Percentiles rank a stretch among this genome's conserved stretches.
These are phyloP conservation scores for Mongoloraphidia duomilia DNA, from an alignment of 2,888 invertebrate species.

Conservation along the genomic window DNA sequence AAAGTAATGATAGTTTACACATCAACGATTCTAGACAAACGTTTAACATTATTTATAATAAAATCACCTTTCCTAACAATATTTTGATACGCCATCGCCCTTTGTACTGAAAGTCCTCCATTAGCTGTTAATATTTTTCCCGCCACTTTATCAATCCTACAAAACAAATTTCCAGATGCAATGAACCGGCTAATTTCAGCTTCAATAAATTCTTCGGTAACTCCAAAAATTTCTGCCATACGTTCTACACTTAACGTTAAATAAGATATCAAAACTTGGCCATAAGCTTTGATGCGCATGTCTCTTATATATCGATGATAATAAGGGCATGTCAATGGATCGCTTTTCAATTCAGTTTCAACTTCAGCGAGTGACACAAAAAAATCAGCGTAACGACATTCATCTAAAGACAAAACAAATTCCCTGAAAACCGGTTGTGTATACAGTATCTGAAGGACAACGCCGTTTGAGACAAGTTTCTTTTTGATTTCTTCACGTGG, in stretches of 20 bases:
- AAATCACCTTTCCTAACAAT: constrained; percentile 58
- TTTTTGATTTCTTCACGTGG: constrained; percentile 26
- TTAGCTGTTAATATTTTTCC: constrained; percentile 48
- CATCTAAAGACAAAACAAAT: constrained; percentile 45
- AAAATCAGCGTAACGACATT: constrained; percentile 54
- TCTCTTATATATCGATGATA: constrained; percentile 53
- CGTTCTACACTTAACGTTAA: constrained; percentile 47
- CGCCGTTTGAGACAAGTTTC: constrained; percentile 34
- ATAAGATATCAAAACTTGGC: constrained; percentile 56
- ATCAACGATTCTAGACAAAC: constrained; percentile 56
- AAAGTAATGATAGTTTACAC: constrained; percentile 29
- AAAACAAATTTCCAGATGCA: constrained; percentile 49
- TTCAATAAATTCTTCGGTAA: constrained; percentile 50
- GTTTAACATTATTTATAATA: constrained; percentile 55
- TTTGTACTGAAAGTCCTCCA: constrained; percentile 19
- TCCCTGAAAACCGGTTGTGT: constrained; percentile 48
- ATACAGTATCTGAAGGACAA: constrained; percentile 70
- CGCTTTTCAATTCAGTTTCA: constrained; percentile 37
- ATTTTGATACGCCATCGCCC: constrained; percentile 38
- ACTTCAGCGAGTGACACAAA: constrained; percentile 34
- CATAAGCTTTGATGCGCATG: constrained; percentile 56
- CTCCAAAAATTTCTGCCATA: constrained; percentile 57
- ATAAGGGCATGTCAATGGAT: constrained; percentile 49
- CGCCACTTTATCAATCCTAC: constrained; percentile 56
- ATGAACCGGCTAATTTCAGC: constrained; percentile 39